Conservation (phyloP, 2,797 vertebrate genomes). For the Sternotherus odoratus region DNA sequence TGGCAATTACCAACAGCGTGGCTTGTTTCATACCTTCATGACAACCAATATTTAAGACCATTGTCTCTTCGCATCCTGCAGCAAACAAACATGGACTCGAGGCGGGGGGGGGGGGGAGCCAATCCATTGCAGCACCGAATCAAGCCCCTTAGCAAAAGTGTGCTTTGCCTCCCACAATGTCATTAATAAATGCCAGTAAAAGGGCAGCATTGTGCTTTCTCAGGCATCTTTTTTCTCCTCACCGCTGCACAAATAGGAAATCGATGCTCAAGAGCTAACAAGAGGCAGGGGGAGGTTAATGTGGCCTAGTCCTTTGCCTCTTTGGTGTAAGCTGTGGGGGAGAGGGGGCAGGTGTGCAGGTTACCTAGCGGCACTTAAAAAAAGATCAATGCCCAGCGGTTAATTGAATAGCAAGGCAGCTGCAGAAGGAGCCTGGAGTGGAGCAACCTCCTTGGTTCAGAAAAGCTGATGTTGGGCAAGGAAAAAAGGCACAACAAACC, state of each 20-base stretch:
- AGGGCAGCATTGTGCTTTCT: background rate
- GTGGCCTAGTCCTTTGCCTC: background rate
- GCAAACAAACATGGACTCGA: background rate
- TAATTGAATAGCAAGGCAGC: background rate
- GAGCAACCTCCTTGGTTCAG: background rate
- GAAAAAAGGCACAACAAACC: background rate
- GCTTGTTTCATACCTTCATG: background rate
- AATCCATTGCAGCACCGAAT: background rate
- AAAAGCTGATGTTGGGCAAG: background rate
- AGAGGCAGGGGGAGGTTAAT: background rate
- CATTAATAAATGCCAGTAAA: background rate
- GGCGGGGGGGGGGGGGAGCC: background rate
- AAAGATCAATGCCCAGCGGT: background rate
- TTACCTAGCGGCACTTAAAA: background rate
- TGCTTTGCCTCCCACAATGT: background rate
- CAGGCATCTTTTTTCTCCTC: background rate
- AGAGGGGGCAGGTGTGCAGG: background rate
- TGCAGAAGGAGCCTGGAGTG: background rate
- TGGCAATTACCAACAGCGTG: background rate
- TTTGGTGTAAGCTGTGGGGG: background rate
- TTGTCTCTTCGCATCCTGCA: background rate
- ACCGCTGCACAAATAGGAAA: background rate
- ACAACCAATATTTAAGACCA: background rate
- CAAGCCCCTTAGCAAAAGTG: background rate
- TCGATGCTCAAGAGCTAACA: background rate